These are phyloP conservation scores for Azemiops feae DNA, from an alignment of 2,113 vertebrate genomes.

Conservation along the genomic window DNA sequence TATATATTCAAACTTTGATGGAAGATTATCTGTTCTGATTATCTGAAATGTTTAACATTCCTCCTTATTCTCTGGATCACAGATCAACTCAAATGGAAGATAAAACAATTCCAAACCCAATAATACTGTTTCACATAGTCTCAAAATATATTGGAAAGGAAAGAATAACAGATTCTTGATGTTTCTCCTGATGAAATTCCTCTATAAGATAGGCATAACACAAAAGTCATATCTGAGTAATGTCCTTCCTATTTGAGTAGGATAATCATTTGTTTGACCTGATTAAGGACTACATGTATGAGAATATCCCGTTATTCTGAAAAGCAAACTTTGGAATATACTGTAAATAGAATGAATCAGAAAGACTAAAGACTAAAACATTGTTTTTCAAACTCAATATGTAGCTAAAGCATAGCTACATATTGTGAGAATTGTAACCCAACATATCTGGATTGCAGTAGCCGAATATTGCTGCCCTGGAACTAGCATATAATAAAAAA, in stretches of 20 bases:
- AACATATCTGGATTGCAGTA: background rate
- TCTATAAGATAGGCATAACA: background rate
- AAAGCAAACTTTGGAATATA: background rate
- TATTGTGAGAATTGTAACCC: background rate
- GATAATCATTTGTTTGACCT: background rate
- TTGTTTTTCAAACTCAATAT: background rate
- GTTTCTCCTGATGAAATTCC: background rate
- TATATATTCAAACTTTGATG: background rate
- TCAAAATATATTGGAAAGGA: background rate
- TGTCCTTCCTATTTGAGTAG: background rate
- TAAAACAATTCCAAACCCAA: conserved; percentile 30
- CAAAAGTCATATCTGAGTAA: background rate
- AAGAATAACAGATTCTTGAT: background rate
- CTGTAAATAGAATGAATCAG: background rate
- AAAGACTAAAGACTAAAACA: background rate
- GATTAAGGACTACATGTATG: background rate
- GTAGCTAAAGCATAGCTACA: background rate
- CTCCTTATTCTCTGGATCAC: background rate
- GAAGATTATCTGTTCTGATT: background rate
- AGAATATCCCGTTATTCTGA: background rate
- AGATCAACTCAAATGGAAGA: conserved; percentile 10
- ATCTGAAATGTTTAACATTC: conserved; percentile 10
- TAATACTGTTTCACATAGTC: background rate
- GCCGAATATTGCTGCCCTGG: background rate
- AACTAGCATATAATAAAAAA: background rate